Percentiles rank a stretch among this genome's conserved stretches.
Evolutionary conservation across 1,140 invertebrate species (phyloP).

Genomic region (Eumeta japonica): DNA sequence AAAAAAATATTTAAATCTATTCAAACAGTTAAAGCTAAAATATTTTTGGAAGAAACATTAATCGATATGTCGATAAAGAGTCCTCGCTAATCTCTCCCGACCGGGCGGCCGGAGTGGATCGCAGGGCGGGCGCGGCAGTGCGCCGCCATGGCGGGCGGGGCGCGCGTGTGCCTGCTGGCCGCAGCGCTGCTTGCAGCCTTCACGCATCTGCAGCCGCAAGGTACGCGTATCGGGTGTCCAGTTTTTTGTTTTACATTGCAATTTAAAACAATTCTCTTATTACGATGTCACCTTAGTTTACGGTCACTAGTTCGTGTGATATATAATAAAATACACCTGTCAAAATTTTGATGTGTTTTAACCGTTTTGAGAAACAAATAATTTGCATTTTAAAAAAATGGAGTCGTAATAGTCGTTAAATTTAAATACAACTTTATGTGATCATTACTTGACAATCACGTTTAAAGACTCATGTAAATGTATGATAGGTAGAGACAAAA

Average conservation of each 20-base stretch:
- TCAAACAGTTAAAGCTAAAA: not conserved
- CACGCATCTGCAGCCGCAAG: not conserved
- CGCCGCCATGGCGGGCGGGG: constrained; percentile 39
- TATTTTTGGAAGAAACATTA: not conserved
- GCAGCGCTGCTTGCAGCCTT: constrained; percentile 31
- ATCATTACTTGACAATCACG: too few relatives aligned
- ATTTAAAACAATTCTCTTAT: not conserved
- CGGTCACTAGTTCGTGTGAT: too few relatives aligned
- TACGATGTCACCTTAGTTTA: too few relatives aligned
- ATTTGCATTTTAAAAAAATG: not conserved
- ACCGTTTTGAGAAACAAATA: not conserved
- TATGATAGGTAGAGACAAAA: too few relatives aligned
- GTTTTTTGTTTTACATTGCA: not conserved
- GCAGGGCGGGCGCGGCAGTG: constrained; percentile 25
- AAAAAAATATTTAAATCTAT: not conserved
- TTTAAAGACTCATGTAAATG: too few relatives aligned
- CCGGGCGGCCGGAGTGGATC: constrained; percentile 12
- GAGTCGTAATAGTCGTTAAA: too few relatives aligned
- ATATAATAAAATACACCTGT: not conserved
- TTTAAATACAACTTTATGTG: too few relatives aligned
- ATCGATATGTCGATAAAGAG: not conserved
- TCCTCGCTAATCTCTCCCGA: not conserved
- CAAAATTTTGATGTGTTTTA: not conserved
- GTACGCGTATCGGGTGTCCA: too few relatives aligned
- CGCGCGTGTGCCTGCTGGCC: constrained; percentile 33